Conservation (phyloP, 2,797 vertebrate genomes). For the Leucoraja ocellata region DNA sequence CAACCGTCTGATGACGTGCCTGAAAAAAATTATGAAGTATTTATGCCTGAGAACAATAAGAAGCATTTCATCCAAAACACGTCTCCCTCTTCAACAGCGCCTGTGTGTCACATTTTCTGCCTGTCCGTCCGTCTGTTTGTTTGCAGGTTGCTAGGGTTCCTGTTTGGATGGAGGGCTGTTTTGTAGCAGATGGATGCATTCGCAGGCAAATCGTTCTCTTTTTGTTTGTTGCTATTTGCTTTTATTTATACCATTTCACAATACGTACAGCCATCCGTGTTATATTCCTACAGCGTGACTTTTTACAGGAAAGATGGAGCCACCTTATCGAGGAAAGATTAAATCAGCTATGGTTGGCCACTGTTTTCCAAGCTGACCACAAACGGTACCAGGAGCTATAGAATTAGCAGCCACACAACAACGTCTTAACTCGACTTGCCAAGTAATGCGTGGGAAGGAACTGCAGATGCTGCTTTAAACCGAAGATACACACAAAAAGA, state of each 20-base stretch:
- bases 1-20: background rate
- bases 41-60: background rate
- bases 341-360: no score
- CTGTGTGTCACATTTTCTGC: background rate
- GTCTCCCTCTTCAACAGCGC: background rate
- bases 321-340: background rate
- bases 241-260: background rate
- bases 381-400: background rate
- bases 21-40: background rate
- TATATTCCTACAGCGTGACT: background rate
- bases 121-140: conserved; percentile 31
- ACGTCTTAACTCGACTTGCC: background rate
- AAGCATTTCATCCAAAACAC: background rate
- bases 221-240: background rate
- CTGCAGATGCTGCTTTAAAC: no score
- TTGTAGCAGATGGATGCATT: conserved; percentile 18
- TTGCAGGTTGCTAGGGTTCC: background rate
- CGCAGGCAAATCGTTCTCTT: background rate
- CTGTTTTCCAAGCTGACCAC: no score
- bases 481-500: no score
- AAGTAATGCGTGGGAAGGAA: no score
- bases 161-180: background rate
- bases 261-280: background rate
- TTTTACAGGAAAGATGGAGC: background rate
- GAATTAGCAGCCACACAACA: background rate